Conservation (phyloP, 2,797 vertebrate genomes). For the Neopelma chrysocephalum region DNA sequence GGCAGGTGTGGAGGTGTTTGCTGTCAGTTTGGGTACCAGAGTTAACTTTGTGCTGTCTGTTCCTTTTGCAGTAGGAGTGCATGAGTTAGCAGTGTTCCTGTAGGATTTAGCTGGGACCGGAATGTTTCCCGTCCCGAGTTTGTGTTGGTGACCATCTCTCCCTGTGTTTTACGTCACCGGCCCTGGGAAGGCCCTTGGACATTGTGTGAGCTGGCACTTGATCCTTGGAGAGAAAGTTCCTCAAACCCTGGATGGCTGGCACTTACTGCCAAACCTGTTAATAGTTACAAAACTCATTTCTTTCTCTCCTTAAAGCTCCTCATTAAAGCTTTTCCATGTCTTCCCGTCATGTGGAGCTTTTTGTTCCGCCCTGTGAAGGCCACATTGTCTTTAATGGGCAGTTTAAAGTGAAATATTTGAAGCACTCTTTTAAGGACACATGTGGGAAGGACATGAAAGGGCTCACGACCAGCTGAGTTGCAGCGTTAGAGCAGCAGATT, state of each 20-base stretch:
- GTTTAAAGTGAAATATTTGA: background rate
- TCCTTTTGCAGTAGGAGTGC: conserved; percentile 7
- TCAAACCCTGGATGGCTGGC: background rate
- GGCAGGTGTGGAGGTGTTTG: background rate
- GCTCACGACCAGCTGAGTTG: background rate
- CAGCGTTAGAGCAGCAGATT: background rate
- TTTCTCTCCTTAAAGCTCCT: background rate
- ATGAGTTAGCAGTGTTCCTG: background rate
- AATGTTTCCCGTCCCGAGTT: background rate
- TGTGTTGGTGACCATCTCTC: background rate
- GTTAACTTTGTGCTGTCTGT: conserved; percentile 21
- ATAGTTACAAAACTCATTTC: background rate
- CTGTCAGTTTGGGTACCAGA: background rate
- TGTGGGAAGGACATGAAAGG: background rate
- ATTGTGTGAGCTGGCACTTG: background rate
- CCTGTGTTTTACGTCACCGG: background rate
- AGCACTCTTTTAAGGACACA: background rate
- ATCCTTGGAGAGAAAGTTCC: background rate
- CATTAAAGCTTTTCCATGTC: background rate
- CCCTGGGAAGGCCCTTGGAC: background rate
- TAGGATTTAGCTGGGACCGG: background rate
- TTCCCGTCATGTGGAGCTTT: background rate
- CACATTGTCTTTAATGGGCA: background rate
- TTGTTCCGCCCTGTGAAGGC: background rate
- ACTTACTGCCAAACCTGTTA: background rate